A percentile compares a stretch with the other conserved stretches of the same genome.
Conservation (phyloP, 2,888 invertebrate genomes). For the Glaucopsyche alexis region DNA sequence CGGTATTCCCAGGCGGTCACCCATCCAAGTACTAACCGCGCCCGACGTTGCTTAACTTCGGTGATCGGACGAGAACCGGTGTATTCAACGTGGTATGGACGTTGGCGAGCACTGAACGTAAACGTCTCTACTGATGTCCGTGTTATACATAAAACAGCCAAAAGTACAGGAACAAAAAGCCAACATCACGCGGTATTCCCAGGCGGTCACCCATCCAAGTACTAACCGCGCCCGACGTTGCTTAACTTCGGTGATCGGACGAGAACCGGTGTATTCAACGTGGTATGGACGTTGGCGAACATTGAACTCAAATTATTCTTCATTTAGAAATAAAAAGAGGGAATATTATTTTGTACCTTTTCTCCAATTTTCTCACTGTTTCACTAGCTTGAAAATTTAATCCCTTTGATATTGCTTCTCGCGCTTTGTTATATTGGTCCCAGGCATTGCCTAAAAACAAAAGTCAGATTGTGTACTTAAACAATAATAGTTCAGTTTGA, state of each 20-base stretch:
- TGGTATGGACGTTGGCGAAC: conserved; percentile 37
- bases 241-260: conserved; percentile 48
- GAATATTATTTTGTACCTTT: conserved; percentile 45
- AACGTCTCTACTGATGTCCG: neutral
- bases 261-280: conserved; percentile 42
- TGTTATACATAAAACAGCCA: conserved; percentile 3
- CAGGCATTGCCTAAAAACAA: conserved; percentile 53
- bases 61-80: conserved; percentile 46
- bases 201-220: conserved; percentile 57
- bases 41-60: conserved; percentile 53
- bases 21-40: conserved; percentile 63
- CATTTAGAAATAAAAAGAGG: no score
- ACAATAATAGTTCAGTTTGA: neutral
- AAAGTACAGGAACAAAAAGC: no score
- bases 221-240: conserved; percentile 59
- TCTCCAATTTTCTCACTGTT: conserved; percentile 50
- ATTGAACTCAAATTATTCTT: no score
- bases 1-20: conserved; percentile 43
- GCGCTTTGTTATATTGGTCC: conserved; percentile 64
- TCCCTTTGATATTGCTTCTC: conserved; percentile 58
- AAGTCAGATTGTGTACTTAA: conserved; percentile 18
- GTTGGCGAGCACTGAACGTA: conserved; percentile 30
- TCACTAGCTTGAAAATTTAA: conserved; percentile 47
- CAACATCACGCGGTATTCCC: conserved; percentile 29
- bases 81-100: conserved; percentile 38